phyloP scores from a whole-genome alignment of 1,140 invertebrate genomes.

The Hyles vespertilio region DNA sequence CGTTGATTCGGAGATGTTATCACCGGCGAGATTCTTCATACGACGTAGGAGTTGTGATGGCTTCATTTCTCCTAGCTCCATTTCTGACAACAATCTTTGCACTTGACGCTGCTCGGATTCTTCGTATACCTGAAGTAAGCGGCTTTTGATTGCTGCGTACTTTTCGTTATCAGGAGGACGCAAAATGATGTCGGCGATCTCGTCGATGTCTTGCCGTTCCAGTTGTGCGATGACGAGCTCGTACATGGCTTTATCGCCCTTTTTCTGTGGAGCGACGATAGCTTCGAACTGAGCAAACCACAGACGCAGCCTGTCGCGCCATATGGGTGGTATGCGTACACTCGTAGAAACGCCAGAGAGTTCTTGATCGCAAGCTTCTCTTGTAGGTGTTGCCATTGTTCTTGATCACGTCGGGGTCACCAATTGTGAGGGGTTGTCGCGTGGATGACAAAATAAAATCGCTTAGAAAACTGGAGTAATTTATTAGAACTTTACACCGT shows the following conservation, averaged over 20 bases:
- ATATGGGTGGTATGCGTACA: not conserved
- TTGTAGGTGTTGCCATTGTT: too few species aligned
- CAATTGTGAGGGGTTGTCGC: too few species aligned
- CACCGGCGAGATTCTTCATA: not conserved
- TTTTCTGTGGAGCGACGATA: constrained; percentile 1
- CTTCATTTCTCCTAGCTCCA: not conserved
- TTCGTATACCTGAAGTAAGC: constrained; percentile 1
- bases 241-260: constrained; percentile 12
- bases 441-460: too few species aligned
- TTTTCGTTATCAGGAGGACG: constrained; percentile 4
- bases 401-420: too few species aligned
- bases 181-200: constrained; percentile 4
- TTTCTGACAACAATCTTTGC: not conserved
- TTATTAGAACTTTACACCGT: too few species aligned
- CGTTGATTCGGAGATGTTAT: not conserved
- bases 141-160: constrained; percentile 7
- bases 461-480: too few species aligned
- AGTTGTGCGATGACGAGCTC: constrained; percentile 7
- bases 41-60: constrained; percentile 1
- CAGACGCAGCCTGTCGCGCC: not conserved
- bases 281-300: constrained; percentile 13
- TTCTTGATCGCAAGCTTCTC: not conserved
- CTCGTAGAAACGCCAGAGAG: not conserved
- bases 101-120: constrained; percentile 1
- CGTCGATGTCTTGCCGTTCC: constrained; percentile 5